A percentile compares a stretch with the other conserved stretches of the same genome.
Evolutionary conservation across 2,113 vertebrate species (phyloP).

Genomic region (Pleuronectes platessa): DNA sequence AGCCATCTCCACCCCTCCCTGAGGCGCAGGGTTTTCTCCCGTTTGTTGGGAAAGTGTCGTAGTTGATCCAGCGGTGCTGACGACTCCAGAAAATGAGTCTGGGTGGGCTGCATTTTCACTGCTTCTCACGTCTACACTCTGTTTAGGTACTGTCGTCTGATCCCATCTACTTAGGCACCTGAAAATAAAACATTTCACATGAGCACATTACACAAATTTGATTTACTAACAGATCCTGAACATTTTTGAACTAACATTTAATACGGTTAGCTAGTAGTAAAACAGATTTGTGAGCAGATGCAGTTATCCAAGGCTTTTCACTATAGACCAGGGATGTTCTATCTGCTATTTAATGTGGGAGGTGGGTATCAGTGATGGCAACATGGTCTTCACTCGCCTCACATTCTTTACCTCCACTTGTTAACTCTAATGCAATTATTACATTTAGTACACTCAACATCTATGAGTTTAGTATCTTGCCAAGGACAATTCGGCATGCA

Average conservation of each 20-base stretch:
- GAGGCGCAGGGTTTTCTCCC: slow-evolving; percentile 46
- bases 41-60: slow-evolving; percentile 21
- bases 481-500: too few relatives aligned
- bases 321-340: slow-evolving; percentile 72
- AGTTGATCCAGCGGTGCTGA: slow-evolving; percentile 19
- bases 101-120: slow-evolving; percentile 57
- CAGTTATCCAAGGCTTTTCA: slow-evolving; percentile 67
- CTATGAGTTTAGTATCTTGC: too few relatives aligned
- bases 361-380: slow-evolving; percentile 80
- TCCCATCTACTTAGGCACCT: slow-evolving; percentile 84
- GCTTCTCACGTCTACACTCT: slow-evolving; percentile 54
- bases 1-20: slow-evolving; percentile 90
- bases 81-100: slow-evolving; percentile 44
- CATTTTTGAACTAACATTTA: neutral
- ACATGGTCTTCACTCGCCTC: slow-evolving; percentile 73
- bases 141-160: slow-evolving; percentile 75
- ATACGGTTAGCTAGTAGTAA: neutral
- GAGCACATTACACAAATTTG: neutral
- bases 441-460: too few relatives aligned
- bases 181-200: neutral
- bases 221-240: slow-evolving; percentile 1
- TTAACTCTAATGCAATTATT: neutral
- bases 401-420: slow-evolving; percentile 80
- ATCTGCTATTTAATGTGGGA: slow-evolving; percentile 80
- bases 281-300: slow-evolving; percentile 74